A percentile compares a stretch with the other conserved stretches of the same genome.
Conservation (phyloP, 2,113 vertebrate species). For the Scalopus aquaticus region DNA sequence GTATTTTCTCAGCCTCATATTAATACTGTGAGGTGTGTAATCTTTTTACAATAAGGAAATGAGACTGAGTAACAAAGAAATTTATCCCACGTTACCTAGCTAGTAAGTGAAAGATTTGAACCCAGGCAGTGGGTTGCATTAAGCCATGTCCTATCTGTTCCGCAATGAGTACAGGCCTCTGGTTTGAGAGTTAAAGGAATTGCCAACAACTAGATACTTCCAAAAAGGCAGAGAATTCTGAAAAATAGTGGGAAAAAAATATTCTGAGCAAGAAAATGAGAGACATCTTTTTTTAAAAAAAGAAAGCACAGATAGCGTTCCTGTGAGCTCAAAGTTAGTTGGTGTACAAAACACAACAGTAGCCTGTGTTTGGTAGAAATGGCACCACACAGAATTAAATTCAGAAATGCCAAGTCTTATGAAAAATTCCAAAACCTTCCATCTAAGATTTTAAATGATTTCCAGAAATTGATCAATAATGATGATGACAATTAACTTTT, state of each 20-base stretch:
- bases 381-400: not conserved
- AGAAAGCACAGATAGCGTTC: not conserved
- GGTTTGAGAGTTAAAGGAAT: not conserved
- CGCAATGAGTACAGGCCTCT: not conserved
- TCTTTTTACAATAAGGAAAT: not conserved
- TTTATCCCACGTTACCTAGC: not conserved
- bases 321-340: not conserved
- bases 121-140: not conserved
- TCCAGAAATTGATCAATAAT: not conserved
- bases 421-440: not conserved
- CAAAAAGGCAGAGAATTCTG: not conserved
- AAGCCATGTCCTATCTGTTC: not conserved
- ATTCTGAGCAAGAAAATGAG: slow-evolving; percentile 10
- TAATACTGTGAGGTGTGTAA: not conserved
- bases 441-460: not conserved
- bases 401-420: not conserved
- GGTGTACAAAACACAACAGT: not conserved
- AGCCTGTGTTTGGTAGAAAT: not conserved
- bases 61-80: not conserved
- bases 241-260: not conserved
- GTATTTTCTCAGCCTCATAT: not conserved
- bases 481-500: not conserved
- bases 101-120: not conserved
- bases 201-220: not conserved
- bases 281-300: not conserved